phyloP scores from a whole-genome alignment of 1,140 invertebrate genomes.

The Drosophila lacteicornis region DNA sequence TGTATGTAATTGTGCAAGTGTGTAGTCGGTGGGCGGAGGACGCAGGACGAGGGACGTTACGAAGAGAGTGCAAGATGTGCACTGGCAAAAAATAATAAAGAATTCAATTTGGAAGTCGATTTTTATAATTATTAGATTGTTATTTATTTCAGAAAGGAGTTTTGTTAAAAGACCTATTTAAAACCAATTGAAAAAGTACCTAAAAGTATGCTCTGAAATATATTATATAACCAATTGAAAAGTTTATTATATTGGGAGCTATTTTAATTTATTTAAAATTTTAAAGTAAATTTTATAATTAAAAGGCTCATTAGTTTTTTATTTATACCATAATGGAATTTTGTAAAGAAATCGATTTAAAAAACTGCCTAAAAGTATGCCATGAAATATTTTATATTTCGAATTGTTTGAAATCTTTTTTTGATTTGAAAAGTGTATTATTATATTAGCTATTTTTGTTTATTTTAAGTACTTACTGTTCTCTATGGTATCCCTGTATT shows the following conservation, averaged over 20 bases:
- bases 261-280: too few relatives aligned
- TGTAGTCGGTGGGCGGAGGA: conserved; percentile 31
- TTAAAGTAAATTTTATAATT: too few relatives aligned
- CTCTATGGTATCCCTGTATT: not conserved
- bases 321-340: too few relatives aligned
- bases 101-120: too few relatives aligned
- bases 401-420: not conserved
- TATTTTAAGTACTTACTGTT: too few relatives aligned
- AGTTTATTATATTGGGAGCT: not conserved
- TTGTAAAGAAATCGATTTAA: too few relatives aligned
- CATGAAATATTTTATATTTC: not conserved
- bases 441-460: too few relatives aligned
- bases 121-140: not conserved
- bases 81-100: conserved; percentile 15
- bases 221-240: not conserved
- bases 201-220: not conserved
- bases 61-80: conserved; percentile 23
- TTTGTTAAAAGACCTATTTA: too few relatives aligned
- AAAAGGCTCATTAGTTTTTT: too few relatives aligned
- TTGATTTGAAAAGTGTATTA: not conserved
- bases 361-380: not conserved
- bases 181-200: not conserved
- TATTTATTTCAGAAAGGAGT: too few relatives aligned
- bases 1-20: conserved; percentile 81
- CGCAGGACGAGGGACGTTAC: not conserved